Evolutionary conservation across 2,888 invertebrate genomes (phyloP), one percentile per base, ranked within the genome.

Genomic region (Oasisia sp.): DNA sequence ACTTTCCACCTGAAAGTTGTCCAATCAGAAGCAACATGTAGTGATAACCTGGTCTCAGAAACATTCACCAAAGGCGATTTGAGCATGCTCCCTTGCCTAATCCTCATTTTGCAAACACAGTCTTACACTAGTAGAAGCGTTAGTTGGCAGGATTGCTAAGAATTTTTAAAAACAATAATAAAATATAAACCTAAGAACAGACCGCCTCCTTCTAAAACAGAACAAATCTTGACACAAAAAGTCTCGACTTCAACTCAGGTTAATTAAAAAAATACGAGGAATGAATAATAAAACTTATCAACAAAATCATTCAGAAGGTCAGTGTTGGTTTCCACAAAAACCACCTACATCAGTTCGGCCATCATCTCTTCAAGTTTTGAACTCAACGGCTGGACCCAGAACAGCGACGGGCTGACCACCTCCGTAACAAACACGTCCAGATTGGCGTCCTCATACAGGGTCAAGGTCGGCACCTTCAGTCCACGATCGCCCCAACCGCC

Each of bases 331-430:
- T 74, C 74, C 74, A 14, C 2, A 74, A 74, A 74, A 7, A 74
- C 19, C 74, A 74, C 74, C 74, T 74, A 74, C 74, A 74, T 74
- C 27, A 74, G 74, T 74, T 74, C 74, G 4, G 74, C 74, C 74
- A 74, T 74, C 74, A 74, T 74, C 27, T 74, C 74, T 74, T 74
- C 74, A 19, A 74, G 74, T 74, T 74, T 74, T 19, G 74, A 74
- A 27, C 74, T 74, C 74, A 74, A 7, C 7, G 74, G 90, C 27
- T 90, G 90, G 1, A 90, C 27, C 90, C 90, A 90, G 32, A 90
- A 90, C 90, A 90, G 32, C 14, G 90, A 90, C 27, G 90, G 90
- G 32, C 27, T 90, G 90, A 90, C 19, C 5, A 90, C 90, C 32
- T 90, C 90, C 7, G 90, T 90, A 19, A 90, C 90, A 32, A 90